Base-by-base conservation (phyloP, 2,888 invertebrate species). In the Epinotia nisella region DNA sequence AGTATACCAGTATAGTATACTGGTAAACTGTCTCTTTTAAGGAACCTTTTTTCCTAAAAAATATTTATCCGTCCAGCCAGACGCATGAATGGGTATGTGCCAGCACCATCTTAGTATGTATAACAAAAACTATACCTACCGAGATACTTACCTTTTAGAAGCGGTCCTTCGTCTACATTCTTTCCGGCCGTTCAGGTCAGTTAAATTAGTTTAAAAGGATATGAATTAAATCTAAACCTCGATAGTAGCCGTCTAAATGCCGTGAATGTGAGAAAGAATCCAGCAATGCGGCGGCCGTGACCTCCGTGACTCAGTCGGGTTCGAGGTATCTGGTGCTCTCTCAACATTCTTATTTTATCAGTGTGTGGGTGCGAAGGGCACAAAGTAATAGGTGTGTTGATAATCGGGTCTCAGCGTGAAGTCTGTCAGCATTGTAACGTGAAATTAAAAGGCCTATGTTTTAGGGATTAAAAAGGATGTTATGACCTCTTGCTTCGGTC, bases 231-330 rank as follows among this genome's bases (percentile, higher is more conserved):
- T 73, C 68, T 69, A 51, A 56, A 29, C 56, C 64, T 41, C 58
- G 73, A 73, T 73, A 73, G 51, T 17, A 61, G 61, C 64, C 68
- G 58, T 49, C 41, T 67, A 56, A 62, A 49, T n/a, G 49, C 55
- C 62, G 41, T 64, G 68, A 64, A 73, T 69, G 73, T 64, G 68
- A 68, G 68, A 64, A 73, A 39, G 62, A 73, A 73, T 69, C 53
- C 68, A 24, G 41, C 53, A 53, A 73, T 59, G 73, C 41, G 24
- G 56, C 41, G 60, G 5, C 15, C 53, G 41, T 15, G 29, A 53
- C 53, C 55, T 13, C 39, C 41, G 61, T 39, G 39, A 35, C 59
- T 64, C 29, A 58, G 7, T 29, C 35, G 29, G 60, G 17, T 41
- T 10, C 29, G 53, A 45, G 55, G 29, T 17, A 13, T n/a, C 41